Conservation (phyloP, 64 coral and sea anemone genomes). For the Trachythela sp. region DNA sequence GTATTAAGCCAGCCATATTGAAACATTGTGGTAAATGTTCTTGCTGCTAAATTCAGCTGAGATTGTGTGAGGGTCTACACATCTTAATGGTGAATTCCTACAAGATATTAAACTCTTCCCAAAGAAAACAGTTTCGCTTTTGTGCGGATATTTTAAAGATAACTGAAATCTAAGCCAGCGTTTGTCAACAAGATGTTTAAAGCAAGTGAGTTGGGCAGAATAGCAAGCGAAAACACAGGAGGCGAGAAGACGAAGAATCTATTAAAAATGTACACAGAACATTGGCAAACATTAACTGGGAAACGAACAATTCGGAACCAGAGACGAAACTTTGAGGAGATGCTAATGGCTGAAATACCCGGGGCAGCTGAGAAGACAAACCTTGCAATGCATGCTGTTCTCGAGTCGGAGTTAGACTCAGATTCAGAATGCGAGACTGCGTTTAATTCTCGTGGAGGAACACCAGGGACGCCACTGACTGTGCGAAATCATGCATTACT, state of each 20-base stretch:
- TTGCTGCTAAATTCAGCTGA: too few relatives aligned
- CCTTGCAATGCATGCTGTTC: constrained; percentile 4
- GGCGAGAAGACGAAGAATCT: neutral
- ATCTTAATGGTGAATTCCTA: neutral
- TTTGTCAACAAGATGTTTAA: constrained; percentile 17
- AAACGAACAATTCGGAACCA: neutral
- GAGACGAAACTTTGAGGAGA: neutral
- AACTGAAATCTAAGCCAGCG: neutral
- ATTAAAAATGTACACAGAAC: constrained; percentile 10
- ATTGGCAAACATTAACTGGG: neutral
- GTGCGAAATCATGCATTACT: neutral
- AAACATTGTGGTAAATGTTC: too few relatives aligned
- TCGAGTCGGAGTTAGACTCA: neutral
- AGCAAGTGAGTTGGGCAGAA: neutral
- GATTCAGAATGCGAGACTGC: neutral
- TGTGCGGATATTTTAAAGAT: neutral
- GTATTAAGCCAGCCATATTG: neutral
- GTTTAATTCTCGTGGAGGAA: neutral
- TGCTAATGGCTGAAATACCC: neutral
- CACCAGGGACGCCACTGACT: neutral
- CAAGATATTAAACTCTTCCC: too few relatives aligned
- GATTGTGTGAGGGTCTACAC: too few relatives aligned
- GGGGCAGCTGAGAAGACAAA: neutral
- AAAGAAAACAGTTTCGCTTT: neutral
- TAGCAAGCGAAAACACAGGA: neutral